Evolutionary conservation across 1,140 invertebrate species (phyloP), one percentile per base, ranked within the genome.

Genomic region (Rhyzopertha dominica): DNA sequence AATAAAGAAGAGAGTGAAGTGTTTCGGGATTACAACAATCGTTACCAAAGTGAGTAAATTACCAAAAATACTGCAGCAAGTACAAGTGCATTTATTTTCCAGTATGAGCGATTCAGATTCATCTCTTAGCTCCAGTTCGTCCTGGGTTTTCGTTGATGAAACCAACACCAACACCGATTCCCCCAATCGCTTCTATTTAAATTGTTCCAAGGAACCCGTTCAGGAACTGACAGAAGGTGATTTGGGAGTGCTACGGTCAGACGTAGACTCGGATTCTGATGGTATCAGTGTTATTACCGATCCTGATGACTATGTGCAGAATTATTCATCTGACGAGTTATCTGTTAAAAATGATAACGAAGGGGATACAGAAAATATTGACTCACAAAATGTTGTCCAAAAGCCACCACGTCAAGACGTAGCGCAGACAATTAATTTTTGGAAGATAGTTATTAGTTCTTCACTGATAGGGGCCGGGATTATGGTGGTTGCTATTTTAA

Each of bases 231-330:
- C 39, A n/a, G 47, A 49, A 37, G 19, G 38, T 20, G 39, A 43
- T 22, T 16, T 40, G 14, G 4, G 12, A 8, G 13, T 16, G 8
- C 24, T 4, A 5, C 16, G 38, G 3, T 40, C 34, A n/a, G 17
- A 49, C 12, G 12, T 13, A 14, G 47, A 50, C 19, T 44, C 42
- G 14, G 42, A 50, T 24, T 29, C 42, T 34, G 48, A 50, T 40
- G 38, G 48, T 39, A 35, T 50, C 17, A 45, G 42, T 28, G 31
- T 50, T 22, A 50, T 50, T 19, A 50, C 37, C 19, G 42, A 45
- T 30, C 32, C 31, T 40, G 35, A 38, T 5, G 26, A 24, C 20
- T 36, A 24, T 5, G 26, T 36, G 18, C 31, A 23, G 10, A 43
- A 28, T 5, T 22, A 43, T 18, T 28, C 31, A 22, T 28, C 31